Evolutionary conservation across 2,113 vertebrate species (phyloP), one percentile per base, ranked within the genome.

Genomic region (Microcebus tavaratra): DNA sequence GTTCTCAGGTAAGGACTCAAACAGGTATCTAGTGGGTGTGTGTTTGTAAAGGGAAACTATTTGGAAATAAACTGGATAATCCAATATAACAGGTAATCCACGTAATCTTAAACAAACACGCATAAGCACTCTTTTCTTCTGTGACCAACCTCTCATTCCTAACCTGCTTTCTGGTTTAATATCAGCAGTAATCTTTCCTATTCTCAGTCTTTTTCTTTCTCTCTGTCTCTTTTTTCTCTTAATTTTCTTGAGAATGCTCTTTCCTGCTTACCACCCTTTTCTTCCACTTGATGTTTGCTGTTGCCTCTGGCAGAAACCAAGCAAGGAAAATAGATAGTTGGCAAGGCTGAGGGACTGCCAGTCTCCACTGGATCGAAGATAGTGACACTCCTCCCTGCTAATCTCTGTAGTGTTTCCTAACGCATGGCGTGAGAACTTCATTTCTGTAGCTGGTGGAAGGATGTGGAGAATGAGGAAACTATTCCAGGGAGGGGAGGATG

Each of bases 291-390:
- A 67, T 87, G 8, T 80, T 59, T 81, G 61, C 63, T 97, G 48
- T 96, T 80, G 80, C 95, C 90, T 81, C 67, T 86, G 92, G 90
- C 83, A 95, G 91, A 96, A 97, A 90, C 83, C n/a, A 78, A 89
- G 25, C 53, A 61, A 76, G 85, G n/a, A 93, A 91, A 92, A 72
- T 3, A 94, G 73, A 76, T 21, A 75, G 91, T 79, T 93, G 86
- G 53, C 88, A 45, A 80, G 27, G 59, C 72, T 50, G 13, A 91
- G 82, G 88, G 59, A n/a, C 57, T 68, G 82, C 79, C 57, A 63
- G 75, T 20, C 65, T 95, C 42, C 75, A 25, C 9, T 9, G 65
- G 80, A 87, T 57, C 39, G 53, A 84, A 95, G 90, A 73, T 70
- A 45, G 45, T 42, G 53, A 27, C 79, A 39, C 94, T 68, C 92